These are phyloP conservation scores for Chanos chanos DNA, from an alignment of 2,797 vertebrate species.

Conservation along the genomic window DNA sequence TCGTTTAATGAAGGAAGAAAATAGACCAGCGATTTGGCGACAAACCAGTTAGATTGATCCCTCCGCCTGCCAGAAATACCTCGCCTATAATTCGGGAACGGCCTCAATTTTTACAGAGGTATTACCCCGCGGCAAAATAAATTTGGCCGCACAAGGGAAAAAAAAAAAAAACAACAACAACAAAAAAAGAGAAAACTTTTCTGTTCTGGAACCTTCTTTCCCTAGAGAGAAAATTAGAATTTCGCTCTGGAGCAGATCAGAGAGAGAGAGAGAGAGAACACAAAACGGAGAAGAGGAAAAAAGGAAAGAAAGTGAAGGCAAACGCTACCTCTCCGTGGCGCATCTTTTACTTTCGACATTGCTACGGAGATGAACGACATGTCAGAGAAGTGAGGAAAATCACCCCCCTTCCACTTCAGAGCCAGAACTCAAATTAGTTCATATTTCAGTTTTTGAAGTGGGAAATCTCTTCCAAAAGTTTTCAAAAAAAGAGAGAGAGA, in stretches of 20 bases:
- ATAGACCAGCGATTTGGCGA: slow-evolving; percentile 42
- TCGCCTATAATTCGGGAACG: slow-evolving; percentile 35
- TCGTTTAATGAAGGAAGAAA: slow-evolving; percentile 48
- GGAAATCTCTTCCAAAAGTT: too few relatives aligned
- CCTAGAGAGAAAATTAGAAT: slow-evolving; percentile 39
- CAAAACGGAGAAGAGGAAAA: slow-evolving; percentile 13
- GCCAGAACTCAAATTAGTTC: too few relatives aligned
- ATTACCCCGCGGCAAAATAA: slow-evolving; percentile 20
- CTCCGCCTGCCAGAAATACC: slow-evolving; percentile 37
- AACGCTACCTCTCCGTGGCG: too few relatives aligned
- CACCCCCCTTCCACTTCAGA: too few relatives aligned
- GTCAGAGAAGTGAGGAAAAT: too few relatives aligned
- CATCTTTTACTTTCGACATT: too few relatives aligned
- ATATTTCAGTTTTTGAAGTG: too few relatives aligned
- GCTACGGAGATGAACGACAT: too few relatives aligned
- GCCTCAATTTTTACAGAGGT: slow-evolving; percentile 37
- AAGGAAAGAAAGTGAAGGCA: not conserved
- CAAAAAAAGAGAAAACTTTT: slow-evolving; percentile 25
- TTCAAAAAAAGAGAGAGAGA: too few relatives aligned
- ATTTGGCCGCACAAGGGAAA: slow-evolving; percentile 28
- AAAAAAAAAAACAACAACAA: too few relatives aligned
- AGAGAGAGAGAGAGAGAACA: slow-evolving; percentile 25
- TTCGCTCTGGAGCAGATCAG: slow-evolving; percentile 19
- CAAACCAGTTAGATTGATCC: slow-evolving; percentile 45
- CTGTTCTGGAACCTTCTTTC: slow-evolving; percentile 5